Conservation (phyloP, 1,140 invertebrate genomes). For the Scaptomyza graminum region DNA sequence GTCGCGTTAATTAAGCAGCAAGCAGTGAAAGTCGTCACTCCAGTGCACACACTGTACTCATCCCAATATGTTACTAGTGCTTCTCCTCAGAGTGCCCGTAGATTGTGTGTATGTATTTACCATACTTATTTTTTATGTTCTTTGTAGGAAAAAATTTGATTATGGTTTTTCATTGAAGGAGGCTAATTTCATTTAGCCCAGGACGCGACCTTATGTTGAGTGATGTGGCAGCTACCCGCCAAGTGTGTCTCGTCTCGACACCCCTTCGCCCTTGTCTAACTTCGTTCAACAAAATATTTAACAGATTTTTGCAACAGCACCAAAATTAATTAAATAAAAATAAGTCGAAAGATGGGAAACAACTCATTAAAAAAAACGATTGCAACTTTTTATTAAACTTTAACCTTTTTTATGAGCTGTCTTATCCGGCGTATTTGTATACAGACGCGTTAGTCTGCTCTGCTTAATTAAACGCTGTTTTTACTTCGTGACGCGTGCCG, state of each 20-base stretch:
- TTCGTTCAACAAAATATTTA: slow-evolving; percentile 63
- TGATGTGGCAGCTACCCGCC: slow-evolving; percentile 62
- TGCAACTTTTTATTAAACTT: slow-evolving; percentile 65
- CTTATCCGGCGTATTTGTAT: slow-evolving; percentile 6
- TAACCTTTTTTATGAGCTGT: slow-evolving; percentile 65
- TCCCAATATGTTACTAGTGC: slow-evolving; percentile 26
- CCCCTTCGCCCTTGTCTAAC: slow-evolving; percentile 51
- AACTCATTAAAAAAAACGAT: slow-evolving; percentile 61
- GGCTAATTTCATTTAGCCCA: slow-evolving; percentile 73
- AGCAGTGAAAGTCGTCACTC: slow-evolving; percentile 39
- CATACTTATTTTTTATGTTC: slow-evolving; percentile 62
- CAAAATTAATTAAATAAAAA: slow-evolving; percentile 35
- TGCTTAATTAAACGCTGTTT: slow-evolving; percentile 73
- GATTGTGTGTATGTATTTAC: slow-evolving; percentile 31
- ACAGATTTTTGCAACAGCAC: slow-evolving; percentile 58
- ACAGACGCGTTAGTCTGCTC: slow-evolving; percentile 14
- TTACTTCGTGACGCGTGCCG: slow-evolving; percentile 12
- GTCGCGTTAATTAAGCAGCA: slow-evolving; percentile 70
- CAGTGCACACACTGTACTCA: slow-evolving; percentile 35
- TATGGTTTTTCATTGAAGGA: slow-evolving; percentile 76
- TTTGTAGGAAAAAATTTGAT: slow-evolving; percentile 77
- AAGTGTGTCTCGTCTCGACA: not conserved
- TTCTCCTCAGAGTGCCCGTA: not conserved
- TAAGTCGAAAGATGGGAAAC: slow-evolving; percentile 51
- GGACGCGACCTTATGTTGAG: slow-evolving; percentile 65